Evolutionary conservation across 2,888 invertebrate species (phyloP), one percentile per base, ranked within the genome.

Genomic region (Tuta absoluta): DNA sequence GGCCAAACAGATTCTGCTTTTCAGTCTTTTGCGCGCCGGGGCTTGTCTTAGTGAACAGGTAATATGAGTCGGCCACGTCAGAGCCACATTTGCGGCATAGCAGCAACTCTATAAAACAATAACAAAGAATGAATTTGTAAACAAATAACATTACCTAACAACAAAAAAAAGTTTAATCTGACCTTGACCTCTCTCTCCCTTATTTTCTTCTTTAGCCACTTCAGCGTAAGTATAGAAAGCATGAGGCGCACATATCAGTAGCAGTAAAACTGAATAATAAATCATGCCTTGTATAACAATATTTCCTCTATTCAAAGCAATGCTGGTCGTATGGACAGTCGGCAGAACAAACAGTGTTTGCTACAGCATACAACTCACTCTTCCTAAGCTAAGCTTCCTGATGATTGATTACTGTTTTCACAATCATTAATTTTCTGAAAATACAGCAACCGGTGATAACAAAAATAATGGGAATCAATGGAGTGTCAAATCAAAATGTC

Each of bases 21-120:
- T 86, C 83, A 59, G 78, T 78, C 67, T 87, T 85, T 45, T 76
- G 74, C 62, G 93, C 89, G 45, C 91, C 87, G 21, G 93, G 91
- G 72, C 93, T 93, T 64, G 82, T 71, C 75, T 92, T 89, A 72
- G 82, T 92, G 62, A 92, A 85, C 69, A 94, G 75, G 72, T 93
- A 91, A 79, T 87, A 81, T n/a, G 92, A 87, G 72, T 93, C 92
- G 1, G 92, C 93, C 69, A 93, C 82, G 76, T 93, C 93, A 70
- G 90, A 89, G 19, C 94, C 94, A 77, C 93, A 94, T 76, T 91
- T 86, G 28, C 93, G 92, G 75, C 94, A 94, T 37, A 93, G 76
- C 61, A 94, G 80, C 70, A 91, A 79, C 80, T 93, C 93, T 93
- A 82, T 64, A 88, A 87, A 68, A 53, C 24, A 56, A 56, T 1